A percentile compares a stretch with the other conserved stretches of the same genome.
phyloP scores from a whole-genome alignment of 2,113 vertebrate genomes.

The Megaceryle maxima region DNA sequence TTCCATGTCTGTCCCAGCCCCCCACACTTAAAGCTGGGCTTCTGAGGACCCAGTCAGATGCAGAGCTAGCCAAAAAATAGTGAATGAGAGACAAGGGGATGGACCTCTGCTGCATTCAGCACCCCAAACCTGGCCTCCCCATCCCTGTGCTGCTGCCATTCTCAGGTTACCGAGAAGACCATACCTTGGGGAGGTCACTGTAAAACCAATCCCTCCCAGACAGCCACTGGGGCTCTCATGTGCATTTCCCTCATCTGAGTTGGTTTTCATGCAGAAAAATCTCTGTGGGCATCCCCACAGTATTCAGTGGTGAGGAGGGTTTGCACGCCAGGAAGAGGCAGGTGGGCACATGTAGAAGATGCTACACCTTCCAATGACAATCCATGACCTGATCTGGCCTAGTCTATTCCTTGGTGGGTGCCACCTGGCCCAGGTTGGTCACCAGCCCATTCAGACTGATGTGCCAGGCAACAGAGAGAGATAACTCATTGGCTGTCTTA shows the following conservation, averaged over 20 bases:
- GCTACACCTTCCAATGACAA: background rate
- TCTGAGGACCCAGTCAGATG: background rate
- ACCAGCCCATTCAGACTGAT: too few species aligned
- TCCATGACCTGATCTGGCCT: background rate
- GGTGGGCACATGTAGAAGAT: rapidly evolving
- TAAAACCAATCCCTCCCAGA: background rate
- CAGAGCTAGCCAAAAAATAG: background rate
- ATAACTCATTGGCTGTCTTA: too few species aligned
- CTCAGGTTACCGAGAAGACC: background rate
- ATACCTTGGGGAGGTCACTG: background rate
- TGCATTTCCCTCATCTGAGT: background rate
- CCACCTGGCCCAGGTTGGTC: too few species aligned
- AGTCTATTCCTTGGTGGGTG: background rate
- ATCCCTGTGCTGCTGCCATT: background rate
- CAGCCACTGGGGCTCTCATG: background rate
- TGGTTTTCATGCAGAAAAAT: background rate
- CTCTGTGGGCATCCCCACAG: background rate
- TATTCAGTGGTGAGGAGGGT: background rate
- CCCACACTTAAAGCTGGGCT: background rate
- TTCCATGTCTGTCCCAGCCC: rapidly evolving
- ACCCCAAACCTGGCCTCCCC: background rate
- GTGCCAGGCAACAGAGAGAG: too few species aligned
- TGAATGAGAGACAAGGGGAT: background rate
- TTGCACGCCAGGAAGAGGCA: background rate
- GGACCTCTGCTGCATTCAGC: background rate